Evolutionary conservation across 2,113 vertebrate species (phyloP).

Genomic region (Saguinus imperator): DNA sequence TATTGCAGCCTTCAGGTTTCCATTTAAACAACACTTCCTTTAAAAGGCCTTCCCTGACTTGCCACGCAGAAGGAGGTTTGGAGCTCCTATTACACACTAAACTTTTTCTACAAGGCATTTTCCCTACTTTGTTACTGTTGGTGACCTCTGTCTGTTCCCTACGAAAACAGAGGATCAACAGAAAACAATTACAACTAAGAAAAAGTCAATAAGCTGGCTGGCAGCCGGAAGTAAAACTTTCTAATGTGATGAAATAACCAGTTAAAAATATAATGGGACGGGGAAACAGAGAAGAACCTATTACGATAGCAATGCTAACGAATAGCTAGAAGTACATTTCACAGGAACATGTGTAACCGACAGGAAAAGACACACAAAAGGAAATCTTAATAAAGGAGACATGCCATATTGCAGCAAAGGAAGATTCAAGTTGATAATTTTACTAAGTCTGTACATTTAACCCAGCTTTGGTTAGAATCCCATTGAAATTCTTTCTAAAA

Average conservation of each 20-base stretch:
- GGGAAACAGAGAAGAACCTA: neutral
- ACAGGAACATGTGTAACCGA: neutral
- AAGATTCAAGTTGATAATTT: neutral
- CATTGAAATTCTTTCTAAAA: neutral
- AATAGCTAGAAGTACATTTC: neutral
- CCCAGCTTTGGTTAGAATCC: neutral
- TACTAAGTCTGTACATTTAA: neutral
- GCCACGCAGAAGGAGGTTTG: neutral
- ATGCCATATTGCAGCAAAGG: neutral
- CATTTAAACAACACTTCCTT: neutral
- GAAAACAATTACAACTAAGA: neutral
- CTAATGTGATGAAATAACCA: neutral
- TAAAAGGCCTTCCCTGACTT: neutral
- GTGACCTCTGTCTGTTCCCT: neutral
- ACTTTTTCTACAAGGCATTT: neutral
- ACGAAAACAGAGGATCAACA: neutral
- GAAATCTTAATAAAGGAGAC: neutral
- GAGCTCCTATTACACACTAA: neutral
- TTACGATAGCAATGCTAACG: neutral
- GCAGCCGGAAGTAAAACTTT: neutral
- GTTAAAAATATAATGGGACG: neutral
- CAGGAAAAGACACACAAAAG: neutral
- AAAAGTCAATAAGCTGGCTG: neutral
- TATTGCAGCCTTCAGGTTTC: neutral
- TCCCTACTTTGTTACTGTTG: neutral